Conservation (phyloP, 2,113 vertebrate genomes). For the Phaethornis superciliosus region DNA sequence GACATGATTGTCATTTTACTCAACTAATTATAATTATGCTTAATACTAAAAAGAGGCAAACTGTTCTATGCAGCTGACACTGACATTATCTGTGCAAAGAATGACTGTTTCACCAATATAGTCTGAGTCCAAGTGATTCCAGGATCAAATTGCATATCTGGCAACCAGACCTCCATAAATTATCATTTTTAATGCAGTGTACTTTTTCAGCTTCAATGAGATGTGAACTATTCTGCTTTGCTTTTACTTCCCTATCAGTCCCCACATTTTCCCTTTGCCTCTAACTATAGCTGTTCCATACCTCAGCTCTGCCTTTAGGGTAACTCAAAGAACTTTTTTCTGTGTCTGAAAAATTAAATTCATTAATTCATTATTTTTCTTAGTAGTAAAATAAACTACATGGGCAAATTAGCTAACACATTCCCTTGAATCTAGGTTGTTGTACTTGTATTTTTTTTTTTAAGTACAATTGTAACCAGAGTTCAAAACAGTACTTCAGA, state of each 20-base stretch:
- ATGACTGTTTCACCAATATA: slow-evolving; percentile 24
- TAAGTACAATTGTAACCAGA: neutral
- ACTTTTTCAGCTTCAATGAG: neutral
- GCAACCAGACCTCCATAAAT: slow-evolving; percentile 40
- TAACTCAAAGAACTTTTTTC: neutral
- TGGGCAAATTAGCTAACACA: neutral
- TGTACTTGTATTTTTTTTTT: neutral
- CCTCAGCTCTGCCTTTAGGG: neutral
- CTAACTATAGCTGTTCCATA: neutral
- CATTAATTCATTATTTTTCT: neutral
- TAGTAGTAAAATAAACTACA: neutral
- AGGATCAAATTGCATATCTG: slow-evolving; percentile 45
- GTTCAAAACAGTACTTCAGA: neutral
- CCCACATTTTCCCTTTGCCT: neutral
- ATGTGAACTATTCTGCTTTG: neutral
- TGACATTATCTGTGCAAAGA: slow-evolving; percentile 44
- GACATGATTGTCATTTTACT: slow-evolving; percentile 34
- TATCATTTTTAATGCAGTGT: neutral
- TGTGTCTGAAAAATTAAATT: too few relatives aligned
- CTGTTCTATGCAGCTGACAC: slow-evolving; percentile 33
- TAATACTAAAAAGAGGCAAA: neutral
- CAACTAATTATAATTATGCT: slow-evolving; percentile 38
- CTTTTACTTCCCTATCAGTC: neutral
- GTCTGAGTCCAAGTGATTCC: slow-evolving; percentile 31
- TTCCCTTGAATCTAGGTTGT: neutral